phyloP scores from a whole-genome alignment of 2,888 invertebrate genomes.

The Andrena bicolor region DNA sequence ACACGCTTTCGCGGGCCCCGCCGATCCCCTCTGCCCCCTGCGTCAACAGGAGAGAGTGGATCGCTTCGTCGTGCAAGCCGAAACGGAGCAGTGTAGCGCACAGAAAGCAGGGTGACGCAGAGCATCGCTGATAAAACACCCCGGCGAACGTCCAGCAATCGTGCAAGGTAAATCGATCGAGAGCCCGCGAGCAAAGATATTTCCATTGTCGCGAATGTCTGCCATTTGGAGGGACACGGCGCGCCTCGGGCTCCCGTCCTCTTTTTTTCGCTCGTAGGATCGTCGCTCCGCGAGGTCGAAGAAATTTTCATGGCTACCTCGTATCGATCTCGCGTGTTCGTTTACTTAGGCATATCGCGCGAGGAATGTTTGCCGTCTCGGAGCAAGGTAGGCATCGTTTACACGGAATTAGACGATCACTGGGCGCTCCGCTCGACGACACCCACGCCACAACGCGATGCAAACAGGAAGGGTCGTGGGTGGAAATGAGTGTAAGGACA shows the following conservation, averaged over 20 bases:
- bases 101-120: not conserved
- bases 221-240: too few relatives aligned
- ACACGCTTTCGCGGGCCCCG: slow-evolving; percentile 18
- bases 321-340: not conserved
- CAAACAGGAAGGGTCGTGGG: not conserved
- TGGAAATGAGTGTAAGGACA: too few relatives aligned
- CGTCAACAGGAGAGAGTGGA: not conserved
- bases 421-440: slow-evolving; percentile 5
- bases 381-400: not conserved
- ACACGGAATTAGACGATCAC: slow-evolving; percentile 24
- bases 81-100: slow-evolving; percentile 1
- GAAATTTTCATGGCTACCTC: not conserved
- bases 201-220: not conserved
- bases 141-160: not conserved
- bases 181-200: not conserved
- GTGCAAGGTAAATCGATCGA: slow-evolving; percentile 41
- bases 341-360: slow-evolving; percentile 12
- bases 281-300: not conserved
- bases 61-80: slow-evolving; percentile 10
- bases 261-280: too few relatives aligned
- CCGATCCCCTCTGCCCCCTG: not conserved
- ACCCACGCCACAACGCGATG: not conserved
- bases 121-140: slow-evolving; percentile 28
- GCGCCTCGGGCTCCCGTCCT: too few relatives aligned
- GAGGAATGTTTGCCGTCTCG: not conserved